Conservation (phyloP, 2,797 vertebrate species). For the Echiichthys vipera region DNA sequence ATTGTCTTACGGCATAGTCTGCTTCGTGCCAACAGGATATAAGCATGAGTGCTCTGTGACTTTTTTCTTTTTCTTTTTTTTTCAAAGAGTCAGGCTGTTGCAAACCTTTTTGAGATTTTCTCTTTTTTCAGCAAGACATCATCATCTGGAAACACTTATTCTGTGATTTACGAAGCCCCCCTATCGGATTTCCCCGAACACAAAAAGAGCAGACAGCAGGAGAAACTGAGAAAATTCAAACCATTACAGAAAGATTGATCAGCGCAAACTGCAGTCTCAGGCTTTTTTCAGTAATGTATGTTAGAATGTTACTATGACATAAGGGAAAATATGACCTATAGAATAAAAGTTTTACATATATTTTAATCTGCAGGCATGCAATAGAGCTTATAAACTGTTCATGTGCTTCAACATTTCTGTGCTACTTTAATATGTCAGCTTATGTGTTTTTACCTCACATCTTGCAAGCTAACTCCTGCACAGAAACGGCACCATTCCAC, state of each 20-base stretch:
- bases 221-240: constrained; percentile 72
- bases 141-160: constrained; percentile 89
- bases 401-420: neutral
- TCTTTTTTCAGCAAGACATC: constrained; percentile 65
- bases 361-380: constrained; percentile 24
- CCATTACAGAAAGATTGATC: constrained; percentile 65
- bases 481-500: constrained; percentile 34
- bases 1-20: constrained; percentile 53
- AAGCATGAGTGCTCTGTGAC: constrained; percentile 56
- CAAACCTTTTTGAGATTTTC: constrained; percentile 70
- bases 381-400: neutral
- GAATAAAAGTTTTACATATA: neutral
- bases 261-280: constrained; percentile 21
- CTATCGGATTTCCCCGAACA: constrained; percentile 83
- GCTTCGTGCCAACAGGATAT: constrained; percentile 71
- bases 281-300: constrained; percentile 32
- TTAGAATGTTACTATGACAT: constrained; percentile 16
- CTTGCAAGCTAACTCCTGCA: constrained; percentile 34
- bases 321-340: constrained; percentile 9
- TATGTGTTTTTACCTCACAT: constrained; percentile 29
- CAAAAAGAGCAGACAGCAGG: constrained; percentile 72
- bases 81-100: constrained; percentile 63
- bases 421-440: neutral
- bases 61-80: constrained; percentile 44
- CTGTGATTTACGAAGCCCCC: constrained; percentile 82